Evolutionary conservation across 92 coral and sea anemone genomes (phyloP), one percentile per base, ranked within the genome.

Genomic region (Montipora capitata): DNA sequence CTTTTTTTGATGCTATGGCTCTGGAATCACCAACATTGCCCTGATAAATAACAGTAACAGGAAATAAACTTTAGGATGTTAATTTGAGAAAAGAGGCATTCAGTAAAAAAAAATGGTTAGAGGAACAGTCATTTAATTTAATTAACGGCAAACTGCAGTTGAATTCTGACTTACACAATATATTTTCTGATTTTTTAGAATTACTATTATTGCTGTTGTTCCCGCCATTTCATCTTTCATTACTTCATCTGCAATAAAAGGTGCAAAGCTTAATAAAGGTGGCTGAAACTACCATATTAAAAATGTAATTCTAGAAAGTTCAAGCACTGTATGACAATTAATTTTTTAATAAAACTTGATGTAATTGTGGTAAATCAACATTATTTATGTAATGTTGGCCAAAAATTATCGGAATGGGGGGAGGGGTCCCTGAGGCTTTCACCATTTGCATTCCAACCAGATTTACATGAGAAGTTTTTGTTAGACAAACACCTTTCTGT

Each of bases 191-290:
- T 96, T 93, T 87, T 97, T 97, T 63, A 97, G 87, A 42, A 97
- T 74, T 15, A 84, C 91, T 68, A 97, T 90, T 73, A 96, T 90
- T 10, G 99, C 99, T 67, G 99, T 97, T 59, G 99, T 96, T 76
- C 99, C 99, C 35, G 99, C 98, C 98, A 97, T 95, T 80, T 97
- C 99, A 74, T 97, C 99, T 83, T 94, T 97, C 95, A 97, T 90
- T 62, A 95, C 97, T 38, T 96, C 96, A 94, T 97, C 99, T 96
- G 85, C 20, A 67, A 68, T 71, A 10, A 39, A 27, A 27, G 35
- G 35, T 27, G 35, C 35, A 27, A 27, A 27, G 35, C 35, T 27
- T 27, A 27, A 27, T 27, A 27, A 27, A 27, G 35, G 35, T 27
- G 35, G 35, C 35, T 27, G 35, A 27, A 27, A 27, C 2, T 27